These are phyloP conservation scores for Porphyrio hochstetteri DNA, from an alignment of 2,113 vertebrate genomes.

Conservation along the genomic window DNA sequence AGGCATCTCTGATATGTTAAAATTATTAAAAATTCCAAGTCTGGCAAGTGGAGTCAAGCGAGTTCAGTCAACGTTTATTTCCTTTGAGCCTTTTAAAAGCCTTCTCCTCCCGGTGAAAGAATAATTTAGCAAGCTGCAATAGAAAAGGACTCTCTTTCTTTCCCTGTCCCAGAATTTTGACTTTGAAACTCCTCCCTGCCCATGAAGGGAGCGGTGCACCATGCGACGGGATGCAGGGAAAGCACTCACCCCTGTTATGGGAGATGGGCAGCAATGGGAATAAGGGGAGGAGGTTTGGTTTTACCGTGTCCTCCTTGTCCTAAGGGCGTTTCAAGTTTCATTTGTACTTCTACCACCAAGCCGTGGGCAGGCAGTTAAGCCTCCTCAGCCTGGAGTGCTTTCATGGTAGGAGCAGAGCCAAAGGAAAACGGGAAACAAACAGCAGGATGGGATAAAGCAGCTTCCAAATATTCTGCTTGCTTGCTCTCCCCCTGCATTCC, in stretches of 20 bases:
- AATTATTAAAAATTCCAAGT: background rate
- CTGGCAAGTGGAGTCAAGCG: background rate
- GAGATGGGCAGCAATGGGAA: background rate
- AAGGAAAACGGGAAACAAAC: background rate
- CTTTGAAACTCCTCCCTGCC: background rate
- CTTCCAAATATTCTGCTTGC: background rate
- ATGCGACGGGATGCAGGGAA: background rate
- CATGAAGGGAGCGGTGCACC: background rate
- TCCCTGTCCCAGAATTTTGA: background rate
- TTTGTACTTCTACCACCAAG: background rate
- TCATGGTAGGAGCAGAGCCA: background rate
- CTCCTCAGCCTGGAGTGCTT: background rate
- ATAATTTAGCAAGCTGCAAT: background rate
- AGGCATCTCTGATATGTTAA: slow-evolving; percentile 2
- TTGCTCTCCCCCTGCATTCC: background rate
- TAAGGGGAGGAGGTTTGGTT: background rate
- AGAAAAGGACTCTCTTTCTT: background rate
- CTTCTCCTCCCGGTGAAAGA: background rate
- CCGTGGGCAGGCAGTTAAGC: background rate
- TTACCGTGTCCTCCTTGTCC: background rate
- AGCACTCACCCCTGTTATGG: fast-evolving
- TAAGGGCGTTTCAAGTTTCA: background rate
- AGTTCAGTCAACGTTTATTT: background rate
- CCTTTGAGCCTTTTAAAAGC: slow-evolving; percentile 24
- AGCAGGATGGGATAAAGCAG: background rate